Evolutionary conservation across 1,140 invertebrate genomes (phyloP), one percentile per base, ranked within the genome.

Genomic region (Euborellia annulipes): DNA sequence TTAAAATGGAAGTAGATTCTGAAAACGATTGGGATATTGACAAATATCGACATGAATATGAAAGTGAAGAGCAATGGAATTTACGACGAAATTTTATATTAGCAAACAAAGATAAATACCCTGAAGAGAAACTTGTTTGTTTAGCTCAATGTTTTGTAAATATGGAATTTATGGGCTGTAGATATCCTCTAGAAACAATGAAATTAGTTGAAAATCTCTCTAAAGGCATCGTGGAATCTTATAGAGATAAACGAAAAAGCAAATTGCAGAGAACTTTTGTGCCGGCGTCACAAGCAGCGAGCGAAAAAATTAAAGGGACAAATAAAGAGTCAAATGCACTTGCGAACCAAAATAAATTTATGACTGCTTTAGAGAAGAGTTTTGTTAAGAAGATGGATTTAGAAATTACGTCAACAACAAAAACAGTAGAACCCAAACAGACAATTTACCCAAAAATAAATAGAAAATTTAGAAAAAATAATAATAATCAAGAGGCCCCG

Each of bases 191-290:
- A 4, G 64, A 66, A 55, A 66, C 73, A 1, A 75, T 75, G 73
- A 55, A 62, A 42, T 62, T 68, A 52, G 62, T 74, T 4, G 55
- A 62, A 1, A 59, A 65, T 47, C 50, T 73, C 13, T 68, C 70
- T 6, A 53, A 58, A 47, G 68, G 70, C 44, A 67, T 73, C 56
- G 71, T 68, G 0, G 63, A 67, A 50, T 54, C 67, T 13, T 75
- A 73, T 46, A 61, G 73, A 46, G 63, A 71, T 41, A 60, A 62
- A 19, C 70, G 71, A 52, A 70, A 70, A 54, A 65, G 54, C 22
- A 77, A 70, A 61, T 58, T 72, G 9, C 68, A 76, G 63, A 57
- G 75, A 41, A 77, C 74, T 19, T 77, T 78, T 64, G 72, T 78
- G 0, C 70, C 69, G 20, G 76, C 73, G 3, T 75, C 73, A 13